Evolutionary conservation across 2,797 vertebrate species (phyloP), one percentile per base, ranked within the genome.

Genomic region (Falco concolor): DNA sequence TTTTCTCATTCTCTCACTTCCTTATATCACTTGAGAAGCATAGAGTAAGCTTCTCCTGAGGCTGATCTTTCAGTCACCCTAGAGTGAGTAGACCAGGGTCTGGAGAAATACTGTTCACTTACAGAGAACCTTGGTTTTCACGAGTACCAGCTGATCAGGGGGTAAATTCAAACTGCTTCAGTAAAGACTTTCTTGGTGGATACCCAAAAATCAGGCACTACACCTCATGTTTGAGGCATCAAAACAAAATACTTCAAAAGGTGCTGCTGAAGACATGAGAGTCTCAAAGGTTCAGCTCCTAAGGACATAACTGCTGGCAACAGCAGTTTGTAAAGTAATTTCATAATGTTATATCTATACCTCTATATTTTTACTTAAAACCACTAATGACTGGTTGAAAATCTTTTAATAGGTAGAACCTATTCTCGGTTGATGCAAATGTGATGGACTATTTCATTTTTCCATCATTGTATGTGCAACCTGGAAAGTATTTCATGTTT

Each of bases 51-150:
- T 72, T 13, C 23, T 38, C 32, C 36, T 61, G 40, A 67, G 67
- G 53, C 76, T 77, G 24, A 56, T 60, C 45, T 54, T 54, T 67
- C 53, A 32, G 12, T 27, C 18, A 45, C 22, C 27, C 47, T 34
- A 21, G 21, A 24, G 27, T 3, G 22, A 61, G 28, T 18, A 72
- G 11, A 40, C 32, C 42, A n/a, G 8, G 13, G 72, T 61, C n/a
- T 60, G 19, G 15, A 72, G 18, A 36, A 38, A 30, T 22, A 38
- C 52, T 13, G 3, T 57, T n/a, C 0, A 0, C 56, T 63, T 56
- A 38, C 14, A 57, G 24, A 50, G 32, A 19, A 44, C 18, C 38
- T 42, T 23, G 45, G 27, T 59, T 85, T 76, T 42, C 64, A 53
- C 22, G 57, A 36, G 13, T 24, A 30, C 59, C 30, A 42, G 28